phyloP scores from a whole-genome alignment of 1,140 invertebrate genomes.

The Sycobia sp. region DNA sequence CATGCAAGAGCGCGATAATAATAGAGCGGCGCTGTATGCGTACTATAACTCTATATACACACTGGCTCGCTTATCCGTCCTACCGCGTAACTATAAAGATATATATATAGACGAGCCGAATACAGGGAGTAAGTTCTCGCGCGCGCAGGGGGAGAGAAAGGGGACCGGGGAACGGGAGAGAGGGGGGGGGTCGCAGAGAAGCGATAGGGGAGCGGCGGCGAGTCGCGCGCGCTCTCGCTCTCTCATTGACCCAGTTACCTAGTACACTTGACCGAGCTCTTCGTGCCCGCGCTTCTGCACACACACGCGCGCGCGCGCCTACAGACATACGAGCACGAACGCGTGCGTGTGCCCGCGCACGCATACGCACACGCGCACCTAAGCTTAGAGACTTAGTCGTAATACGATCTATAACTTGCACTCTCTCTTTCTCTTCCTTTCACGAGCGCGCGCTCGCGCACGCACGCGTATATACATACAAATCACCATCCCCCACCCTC shows the following conservation, averaged over 20 bases:
- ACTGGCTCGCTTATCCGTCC: neutral
- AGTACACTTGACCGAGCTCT: conserved; percentile 61
- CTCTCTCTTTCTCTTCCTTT: too few species aligned
- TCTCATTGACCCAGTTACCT: conserved; percentile 62
- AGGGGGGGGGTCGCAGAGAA: too few species aligned
- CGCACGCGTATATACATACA: too few species aligned
- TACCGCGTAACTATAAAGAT: too few species aligned
- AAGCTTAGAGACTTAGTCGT: too few species aligned
- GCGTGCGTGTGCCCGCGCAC: neutral
- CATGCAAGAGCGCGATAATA: conserved; percentile 23
- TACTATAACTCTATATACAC: too few species aligned
- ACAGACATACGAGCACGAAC: neutral
- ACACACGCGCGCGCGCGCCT: conserved; percentile 3
- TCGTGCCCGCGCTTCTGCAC: conserved; percentile 30
- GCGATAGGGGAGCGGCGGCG: conserved; percentile 39
- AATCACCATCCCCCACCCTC: too few species aligned
- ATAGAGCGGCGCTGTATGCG: conserved; percentile 24
- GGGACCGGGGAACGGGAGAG: neutral
- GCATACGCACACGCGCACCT: neutral
- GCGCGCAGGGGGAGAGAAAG: neutral
- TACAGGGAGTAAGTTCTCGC: too few species aligned
- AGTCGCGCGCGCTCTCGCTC: conserved; percentile 48
- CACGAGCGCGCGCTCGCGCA: too few species aligned
- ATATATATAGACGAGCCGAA: too few species aligned
- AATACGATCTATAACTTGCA: too few species aligned